Conservation (phyloP, 2,113 vertebrate genomes). For the Eonycteris spelaea region DNA sequence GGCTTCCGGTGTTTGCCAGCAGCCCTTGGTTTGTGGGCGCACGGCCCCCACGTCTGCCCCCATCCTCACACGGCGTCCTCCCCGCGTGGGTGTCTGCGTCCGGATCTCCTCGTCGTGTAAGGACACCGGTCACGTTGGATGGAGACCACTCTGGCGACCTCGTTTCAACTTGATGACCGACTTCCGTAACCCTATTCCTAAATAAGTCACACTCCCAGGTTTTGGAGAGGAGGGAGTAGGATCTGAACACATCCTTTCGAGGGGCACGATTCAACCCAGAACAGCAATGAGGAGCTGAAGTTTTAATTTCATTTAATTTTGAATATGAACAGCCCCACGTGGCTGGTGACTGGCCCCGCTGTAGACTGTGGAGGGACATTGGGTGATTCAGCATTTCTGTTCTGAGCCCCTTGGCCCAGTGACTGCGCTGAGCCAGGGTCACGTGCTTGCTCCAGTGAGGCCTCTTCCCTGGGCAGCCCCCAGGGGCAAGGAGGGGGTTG, state of each 20-base stretch:
- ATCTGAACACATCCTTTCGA: not conserved
- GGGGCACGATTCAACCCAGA: not conserved
- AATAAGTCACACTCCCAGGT: not conserved
- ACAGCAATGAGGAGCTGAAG: not conserved
- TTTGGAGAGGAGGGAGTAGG: not conserved
- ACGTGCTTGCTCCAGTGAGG: not conserved
- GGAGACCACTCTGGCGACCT: not conserved
- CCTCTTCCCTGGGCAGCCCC: not conserved
- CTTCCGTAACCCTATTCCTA: not conserved
- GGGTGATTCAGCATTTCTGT: not conserved
- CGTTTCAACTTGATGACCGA: not conserved
- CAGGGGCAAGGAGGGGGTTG: not conserved
- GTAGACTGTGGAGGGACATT: not conserved
- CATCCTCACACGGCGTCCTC: not conserved
- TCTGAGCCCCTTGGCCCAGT: not conserved
- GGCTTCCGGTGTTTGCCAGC: accelerated
- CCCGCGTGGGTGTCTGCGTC: accelerated
- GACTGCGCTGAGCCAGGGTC: not conserved
- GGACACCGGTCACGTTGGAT: not conserved
- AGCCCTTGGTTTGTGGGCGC: accelerated
- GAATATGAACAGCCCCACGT: not conserved
- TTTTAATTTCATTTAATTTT: not conserved
- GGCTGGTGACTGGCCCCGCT: not conserved
- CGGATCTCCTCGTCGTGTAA: not conserved
- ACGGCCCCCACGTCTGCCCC: accelerated